Evolutionary conservation across 2,797 vertebrate species (phyloP).

Genomic region (Botia almorhae): DNA sequence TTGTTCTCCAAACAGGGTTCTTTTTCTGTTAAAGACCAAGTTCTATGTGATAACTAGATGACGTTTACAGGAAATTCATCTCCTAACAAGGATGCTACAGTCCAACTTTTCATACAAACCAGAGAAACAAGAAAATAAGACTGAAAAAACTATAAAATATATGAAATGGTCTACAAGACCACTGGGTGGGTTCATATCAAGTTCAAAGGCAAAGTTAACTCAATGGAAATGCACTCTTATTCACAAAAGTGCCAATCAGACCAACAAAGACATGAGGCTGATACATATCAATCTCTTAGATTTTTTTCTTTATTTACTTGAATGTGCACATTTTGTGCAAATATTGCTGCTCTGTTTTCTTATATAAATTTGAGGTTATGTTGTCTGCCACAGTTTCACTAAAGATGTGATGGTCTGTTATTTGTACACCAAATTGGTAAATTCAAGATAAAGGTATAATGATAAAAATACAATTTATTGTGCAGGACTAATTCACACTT

Average conservation of each 20-base stretch:
- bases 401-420: conserved; percentile 72
- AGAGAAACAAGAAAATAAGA: conserved; percentile 53
- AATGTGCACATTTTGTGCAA: conserved; percentile 84
- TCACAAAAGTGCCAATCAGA: conserved; percentile 88
- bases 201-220: conserved; percentile 56
- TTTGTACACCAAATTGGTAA: conserved; percentile 74
- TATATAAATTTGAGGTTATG: conserved; percentile 69
- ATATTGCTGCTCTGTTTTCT: conserved; percentile 85
- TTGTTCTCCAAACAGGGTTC: background rate
- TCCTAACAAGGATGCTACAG: conserved; percentile 63
- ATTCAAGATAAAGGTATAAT: conserved; percentile 61
- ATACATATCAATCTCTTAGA: conserved; percentile 72
- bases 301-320: conserved; percentile 81
- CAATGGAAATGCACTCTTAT: conserved; percentile 80
- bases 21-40: background rate
- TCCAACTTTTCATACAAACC: conserved; percentile 39
- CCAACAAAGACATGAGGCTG: conserved; percentile 82
- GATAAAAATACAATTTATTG: conserved; percentile 59
- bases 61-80: conserved; percentile 14
- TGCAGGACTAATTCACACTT: conserved; percentile 61
- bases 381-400: conserved; percentile 73
- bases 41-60: background rate
- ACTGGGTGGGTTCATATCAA: conserved; percentile 61
- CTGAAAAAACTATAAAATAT: conserved; percentile 55
- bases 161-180: conserved; percentile 61